Conservation (phyloP, 2,888 invertebrate genomes). For the Orthosia gracilis region DNA sequence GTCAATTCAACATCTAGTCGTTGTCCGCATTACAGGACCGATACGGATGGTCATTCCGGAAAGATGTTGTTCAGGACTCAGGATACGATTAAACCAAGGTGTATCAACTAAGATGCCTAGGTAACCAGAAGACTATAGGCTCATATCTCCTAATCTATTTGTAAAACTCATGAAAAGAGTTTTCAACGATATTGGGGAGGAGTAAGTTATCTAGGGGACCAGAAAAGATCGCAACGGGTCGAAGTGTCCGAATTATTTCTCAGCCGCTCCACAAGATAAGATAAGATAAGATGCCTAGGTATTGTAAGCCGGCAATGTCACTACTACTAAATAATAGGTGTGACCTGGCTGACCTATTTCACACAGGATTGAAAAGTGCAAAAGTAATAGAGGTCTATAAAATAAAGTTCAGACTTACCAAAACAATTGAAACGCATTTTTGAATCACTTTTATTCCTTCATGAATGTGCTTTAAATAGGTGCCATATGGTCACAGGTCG, state of each 20-base stretch:
- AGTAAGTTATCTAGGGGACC: no score
- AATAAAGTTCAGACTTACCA: conserved; percentile 41
- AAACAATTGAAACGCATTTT: conserved; percentile 39
- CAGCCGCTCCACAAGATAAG: no score
- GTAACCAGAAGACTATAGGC: no score
- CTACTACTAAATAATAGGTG: neutral
- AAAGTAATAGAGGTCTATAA: neutral
- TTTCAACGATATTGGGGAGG: no score
- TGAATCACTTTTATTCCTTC: conserved; percentile 22
- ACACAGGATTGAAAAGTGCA: neutral
- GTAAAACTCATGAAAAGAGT: no score
- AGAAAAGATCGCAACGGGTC: no score
- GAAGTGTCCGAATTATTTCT: no score
- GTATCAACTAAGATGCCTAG: neutral
- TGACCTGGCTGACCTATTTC: neutral
- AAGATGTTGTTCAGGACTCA: neutral
- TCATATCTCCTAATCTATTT: no score
- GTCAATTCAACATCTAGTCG: neutral
- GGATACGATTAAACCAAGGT: neutral
- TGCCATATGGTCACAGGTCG: conserved; percentile 52
- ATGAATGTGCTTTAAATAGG: conserved; percentile 36
- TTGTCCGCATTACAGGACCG: neutral
- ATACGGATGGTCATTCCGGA: no score
- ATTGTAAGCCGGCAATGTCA: neutral
- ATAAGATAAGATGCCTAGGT: neutral